Evolutionary conservation across 2,888 invertebrate genomes (phyloP), one percentile per base, ranked within the genome.

Genomic region (Prenolepis imparis): DNA sequence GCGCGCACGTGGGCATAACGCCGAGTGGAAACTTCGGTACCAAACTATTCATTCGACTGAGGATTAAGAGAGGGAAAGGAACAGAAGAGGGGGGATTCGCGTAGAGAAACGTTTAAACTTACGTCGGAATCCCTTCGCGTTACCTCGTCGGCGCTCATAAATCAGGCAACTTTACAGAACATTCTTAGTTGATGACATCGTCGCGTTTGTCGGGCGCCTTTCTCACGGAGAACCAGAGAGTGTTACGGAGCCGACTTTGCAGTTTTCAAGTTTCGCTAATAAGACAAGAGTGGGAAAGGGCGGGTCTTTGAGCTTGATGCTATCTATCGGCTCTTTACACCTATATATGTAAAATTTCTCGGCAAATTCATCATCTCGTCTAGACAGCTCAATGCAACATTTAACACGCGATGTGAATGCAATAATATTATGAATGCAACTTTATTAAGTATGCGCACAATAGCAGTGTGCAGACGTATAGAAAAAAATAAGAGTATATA

Each of bases 81-180:
- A 59, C 28, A 70, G 57, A 61, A 28, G 66, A 24, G 44, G 39
- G 72, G 85, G 18, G 32, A 32, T 41, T 77, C 75, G 86, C 88
- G n/a, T 52, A 85, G 90, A 85, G 90, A 88, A 91, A 85, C 91
- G 91, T 90, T 92, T 91, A 92, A 92, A 92, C 92, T 92, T 91
- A 89, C 90, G 89, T 88, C 87, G 90, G 91, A 91, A 91, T 91
- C 90, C 8, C 91, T 91, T 90, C 90, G 90, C 87, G 90, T 87
- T 88, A 87, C 88, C 89, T 88, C 89, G 72, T 36, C 82, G 89
- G 86, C 84, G 88, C 91, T 90, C 91, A 92, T 92, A 92, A 92
- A 92, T 92, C 92, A 92, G 87, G 88, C 90, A 90, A 91, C 89
- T 92, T 92, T 89, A 87, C 90, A 87, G 83, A 86, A 81, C 84